Evolutionary conservation across 2,797 vertebrate genomes (phyloP).

Genomic region (Pelodytes ibericus): DNA sequence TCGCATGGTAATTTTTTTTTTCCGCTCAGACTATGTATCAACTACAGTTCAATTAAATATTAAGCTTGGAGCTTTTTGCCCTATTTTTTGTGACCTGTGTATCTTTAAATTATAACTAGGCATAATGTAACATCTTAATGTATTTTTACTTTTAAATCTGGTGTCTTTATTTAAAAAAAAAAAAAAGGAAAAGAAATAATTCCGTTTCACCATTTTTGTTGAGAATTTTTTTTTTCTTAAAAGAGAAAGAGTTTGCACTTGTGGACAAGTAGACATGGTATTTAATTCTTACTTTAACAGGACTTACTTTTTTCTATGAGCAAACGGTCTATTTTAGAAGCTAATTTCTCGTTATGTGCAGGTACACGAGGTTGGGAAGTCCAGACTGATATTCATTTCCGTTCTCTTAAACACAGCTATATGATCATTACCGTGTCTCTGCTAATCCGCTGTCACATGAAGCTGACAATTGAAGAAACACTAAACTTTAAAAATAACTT

Average conservation of each 20-base stretch:
- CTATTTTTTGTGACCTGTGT: slow-evolving; percentile 56
- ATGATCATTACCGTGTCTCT: too few relatives aligned
- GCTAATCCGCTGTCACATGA: too few relatives aligned
- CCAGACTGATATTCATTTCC: too few relatives aligned
- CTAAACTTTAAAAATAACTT: too few relatives aligned
- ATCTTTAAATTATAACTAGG: slow-evolving; percentile 44
- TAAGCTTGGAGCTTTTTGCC: slow-evolving; percentile 54
- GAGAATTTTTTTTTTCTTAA: background rate
- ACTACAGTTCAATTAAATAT: slow-evolving; percentile 62
- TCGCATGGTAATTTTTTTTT: slow-evolving; percentile 55
- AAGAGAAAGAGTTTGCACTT: background rate
- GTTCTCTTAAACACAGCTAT: too few relatives aligned
- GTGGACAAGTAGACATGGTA: too few relatives aligned
- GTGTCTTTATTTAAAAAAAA: background rate
- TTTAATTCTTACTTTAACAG: too few relatives aligned
- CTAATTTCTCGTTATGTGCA: too few relatives aligned
- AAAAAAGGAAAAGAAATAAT: background rate
- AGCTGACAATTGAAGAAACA: too few relatives aligned
- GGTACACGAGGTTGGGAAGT: too few relatives aligned
- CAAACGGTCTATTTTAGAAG: too few relatives aligned
- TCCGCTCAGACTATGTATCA: slow-evolving; percentile 55
- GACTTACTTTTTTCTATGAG: too few relatives aligned
- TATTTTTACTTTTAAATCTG: slow-evolving; percentile 46
- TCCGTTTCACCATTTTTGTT: background rate
- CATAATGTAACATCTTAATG: slow-evolving; percentile 20